Base-by-base conservation (phyloP, 2,888 invertebrate genomes). In the Cistogaster globosa region DNA sequence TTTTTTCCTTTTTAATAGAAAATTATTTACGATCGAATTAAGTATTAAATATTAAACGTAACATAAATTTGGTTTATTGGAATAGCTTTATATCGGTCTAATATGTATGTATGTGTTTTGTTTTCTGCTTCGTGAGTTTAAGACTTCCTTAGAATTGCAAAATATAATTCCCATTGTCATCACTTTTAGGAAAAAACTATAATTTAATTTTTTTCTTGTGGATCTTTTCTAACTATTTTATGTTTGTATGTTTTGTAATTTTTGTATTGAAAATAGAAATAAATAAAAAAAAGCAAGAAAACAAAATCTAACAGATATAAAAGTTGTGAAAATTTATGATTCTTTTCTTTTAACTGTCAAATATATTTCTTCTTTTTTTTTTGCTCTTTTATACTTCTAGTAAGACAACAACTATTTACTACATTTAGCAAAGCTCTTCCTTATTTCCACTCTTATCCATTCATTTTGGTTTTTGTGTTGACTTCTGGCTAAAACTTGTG, bases 261-360 rank as follows among this genome's bases (percentile, higher is more conserved):
- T 53, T 74, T 78, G 68, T 48, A 22, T 67, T 60, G 14, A 18
- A 38, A 57, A 60, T 53, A 74, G 55, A 67, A 48, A 63, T 62
- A 7, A 36, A 38, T 26, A 26, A 26, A 26, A 26, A 38, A 20
- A 55, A 58, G 18, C 12, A 22, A 18, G 1, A 67, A 63, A 14
- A 60, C 63, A 20, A 81, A 58, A 81, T 80, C 63, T 68, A 75
- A 67, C 36, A 78, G 67, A 78, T 75, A 74, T 57, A 79, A 84
- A 82, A 85, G 69, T 82, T 85, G 84, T 75, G 74, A 75, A 85
- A 85, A 85, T 85, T 85, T 85, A 85, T 85, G 84, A 85, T 85
- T 85, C 84, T 85, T 85, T 85, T 85, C 84, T 85, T 82, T 85
- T 78, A 82, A 82, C 84, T 85, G 84, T 85, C 84, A 85, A 85